Evolutionary conservation across 1,140 invertebrate genomes (phyloP).

Genomic region (Camponotus vicinus): DNA sequence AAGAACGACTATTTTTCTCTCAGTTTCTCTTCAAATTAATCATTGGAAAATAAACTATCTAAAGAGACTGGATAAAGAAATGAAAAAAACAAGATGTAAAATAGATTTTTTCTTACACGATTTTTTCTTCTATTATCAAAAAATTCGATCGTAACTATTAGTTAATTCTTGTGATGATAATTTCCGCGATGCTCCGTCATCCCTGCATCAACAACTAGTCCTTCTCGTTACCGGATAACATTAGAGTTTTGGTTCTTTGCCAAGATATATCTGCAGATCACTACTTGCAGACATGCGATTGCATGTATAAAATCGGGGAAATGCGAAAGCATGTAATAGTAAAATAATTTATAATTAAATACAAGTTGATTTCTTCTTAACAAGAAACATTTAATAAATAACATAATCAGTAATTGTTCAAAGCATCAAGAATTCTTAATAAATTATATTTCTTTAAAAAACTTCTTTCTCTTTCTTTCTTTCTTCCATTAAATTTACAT

Average conservation of each 20-base stretch:
- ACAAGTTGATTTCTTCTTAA: not conserved
- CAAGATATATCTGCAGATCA: conserved; percentile 79
- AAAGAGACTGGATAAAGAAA: not conserved
- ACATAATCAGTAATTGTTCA: not conserved
- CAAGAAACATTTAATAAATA: not conserved
- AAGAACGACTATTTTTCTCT: conserved; percentile 14
- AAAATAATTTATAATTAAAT: conserved; percentile 8
- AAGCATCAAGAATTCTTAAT: not conserved
- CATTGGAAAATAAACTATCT: conserved; percentile 15
- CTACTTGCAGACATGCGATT: conserved; percentile 19
- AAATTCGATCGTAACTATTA: conserved; percentile 45
- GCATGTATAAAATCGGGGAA: not conserved
- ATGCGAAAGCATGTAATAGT: not conserved
- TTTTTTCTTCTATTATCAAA: not conserved
- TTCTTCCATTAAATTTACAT: not conserved
- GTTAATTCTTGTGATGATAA: conserved; percentile 79
- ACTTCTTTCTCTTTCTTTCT: too few species aligned
- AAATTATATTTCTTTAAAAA: not conserved
- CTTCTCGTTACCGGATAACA: conserved; percentile 78
- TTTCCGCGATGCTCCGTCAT: conserved; percentile 73
- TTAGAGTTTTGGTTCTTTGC: conserved; percentile 80
- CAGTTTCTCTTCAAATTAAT: conserved; percentile 24
- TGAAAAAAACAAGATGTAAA: not conserved
- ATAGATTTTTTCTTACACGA: conserved; percentile 15
- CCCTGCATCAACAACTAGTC: conserved; percentile 58